Percentiles rank a stretch among this genome's conserved stretches.
Conservation (phyloP, 2,888 invertebrate genomes). For the Nowickia ferox region DNA sequence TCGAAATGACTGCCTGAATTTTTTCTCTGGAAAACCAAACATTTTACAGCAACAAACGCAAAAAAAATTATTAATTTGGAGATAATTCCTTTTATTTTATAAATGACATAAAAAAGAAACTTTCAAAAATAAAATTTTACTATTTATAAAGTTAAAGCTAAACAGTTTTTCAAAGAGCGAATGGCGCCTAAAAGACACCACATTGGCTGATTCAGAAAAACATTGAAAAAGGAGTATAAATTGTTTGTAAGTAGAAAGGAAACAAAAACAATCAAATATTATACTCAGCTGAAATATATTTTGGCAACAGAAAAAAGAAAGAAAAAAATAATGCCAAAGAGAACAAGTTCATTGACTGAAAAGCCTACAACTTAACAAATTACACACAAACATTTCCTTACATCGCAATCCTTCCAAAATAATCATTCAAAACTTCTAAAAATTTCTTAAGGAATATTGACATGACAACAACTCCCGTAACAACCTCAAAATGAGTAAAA, state of each 20-base stretch:
- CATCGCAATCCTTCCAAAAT: not conserved
- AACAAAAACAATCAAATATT: conserved; percentile 16
- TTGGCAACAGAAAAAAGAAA: conserved; percentile 19
- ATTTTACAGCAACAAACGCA: not conserved
- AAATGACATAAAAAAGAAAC: not conserved
- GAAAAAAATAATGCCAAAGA: conserved; percentile 42
- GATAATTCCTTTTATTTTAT: not conserved
- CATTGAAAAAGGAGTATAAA: conserved; percentile 38
- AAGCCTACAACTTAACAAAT: conserved; percentile 25
- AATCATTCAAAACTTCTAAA: conserved; percentile 5
- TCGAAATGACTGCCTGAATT: not conserved
- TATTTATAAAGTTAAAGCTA: conserved; percentile 52
- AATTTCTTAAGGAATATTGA: not conserved
- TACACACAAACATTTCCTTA: conserved; percentile 19
- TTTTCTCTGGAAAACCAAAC: not conserved
- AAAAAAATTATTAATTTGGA: not conserved
- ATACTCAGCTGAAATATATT: conserved; percentile 44
- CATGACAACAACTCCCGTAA: conserved; percentile 60
- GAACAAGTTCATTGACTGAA: conserved; percentile 62
- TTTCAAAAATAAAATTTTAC: conserved; percentile 40
- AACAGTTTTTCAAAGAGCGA: conserved; percentile 34
- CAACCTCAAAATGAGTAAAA: conserved; percentile 42
- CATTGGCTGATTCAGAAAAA: conserved; percentile 62
- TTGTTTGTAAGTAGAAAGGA: conserved; percentile 19
- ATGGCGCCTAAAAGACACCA: conserved; percentile 67